Evolutionary conservation across 2,888 invertebrate genomes (phyloP).

Genomic region (Leuctra nigra): DNA sequence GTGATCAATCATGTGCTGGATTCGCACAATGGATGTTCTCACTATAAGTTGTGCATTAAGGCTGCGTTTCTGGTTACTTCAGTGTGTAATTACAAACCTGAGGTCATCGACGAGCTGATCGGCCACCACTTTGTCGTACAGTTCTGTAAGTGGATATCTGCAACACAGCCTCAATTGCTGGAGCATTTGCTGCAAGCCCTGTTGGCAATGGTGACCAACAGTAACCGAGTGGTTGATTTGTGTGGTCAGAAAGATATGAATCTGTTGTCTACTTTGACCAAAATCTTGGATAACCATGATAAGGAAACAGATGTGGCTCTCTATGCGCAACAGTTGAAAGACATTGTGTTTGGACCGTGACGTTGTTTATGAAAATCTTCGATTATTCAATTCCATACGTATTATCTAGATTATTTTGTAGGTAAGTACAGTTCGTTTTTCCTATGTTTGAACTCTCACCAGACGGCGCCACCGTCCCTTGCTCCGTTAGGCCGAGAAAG

Average conservation of each 20-base stretch:
- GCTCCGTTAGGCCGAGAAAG: too few relatives aligned
- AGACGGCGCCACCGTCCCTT: too few relatives aligned
- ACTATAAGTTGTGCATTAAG: constrained; percentile 59
- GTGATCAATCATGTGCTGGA: constrained; percentile 54
- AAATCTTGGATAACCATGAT: constrained; percentile 34
- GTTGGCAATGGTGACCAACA: constrained; percentile 41
- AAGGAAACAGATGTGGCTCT: neutral
- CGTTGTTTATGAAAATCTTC: too few relatives aligned
- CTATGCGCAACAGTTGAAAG: neutral
- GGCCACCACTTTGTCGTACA: constrained; percentile 31
- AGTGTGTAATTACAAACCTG: constrained; percentile 46
- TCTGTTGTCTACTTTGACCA: constrained; percentile 38
- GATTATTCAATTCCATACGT: too few relatives aligned
- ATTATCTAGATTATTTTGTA: too few relatives aligned
- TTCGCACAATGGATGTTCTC: too few relatives aligned
- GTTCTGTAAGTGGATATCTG: constrained; percentile 27
- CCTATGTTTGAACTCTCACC: too few relatives aligned
- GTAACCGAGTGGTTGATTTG: constrained; percentile 39
- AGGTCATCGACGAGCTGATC: constrained; percentile 28
- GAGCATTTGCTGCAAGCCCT: constrained; percentile 48
- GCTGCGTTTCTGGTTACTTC: constrained; percentile 63
- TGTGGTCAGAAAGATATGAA: constrained; percentile 42
- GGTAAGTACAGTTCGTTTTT: too few relatives aligned
- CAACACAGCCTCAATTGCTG: constrained; percentile 37
- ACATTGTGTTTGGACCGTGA: neutral